Evolutionary conservation across 1,140 invertebrate species (phyloP).

Genomic region (Phortica variegata): DNA sequence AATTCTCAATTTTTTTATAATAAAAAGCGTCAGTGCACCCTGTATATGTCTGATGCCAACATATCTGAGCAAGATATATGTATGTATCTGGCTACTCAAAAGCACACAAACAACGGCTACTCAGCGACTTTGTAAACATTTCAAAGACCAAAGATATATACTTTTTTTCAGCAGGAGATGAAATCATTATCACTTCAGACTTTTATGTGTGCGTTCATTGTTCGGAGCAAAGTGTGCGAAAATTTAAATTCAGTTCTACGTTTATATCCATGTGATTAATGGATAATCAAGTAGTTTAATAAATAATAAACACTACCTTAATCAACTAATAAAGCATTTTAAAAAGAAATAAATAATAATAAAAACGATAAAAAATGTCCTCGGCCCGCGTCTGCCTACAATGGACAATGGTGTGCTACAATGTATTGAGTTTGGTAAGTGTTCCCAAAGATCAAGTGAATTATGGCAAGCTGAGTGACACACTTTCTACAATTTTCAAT

Average conservation of each 20-base stretch:
- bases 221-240: slow-evolving; percentile 11
- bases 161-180: slow-evolving; percentile 13
- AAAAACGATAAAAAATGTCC: slow-evolving; percentile 18
- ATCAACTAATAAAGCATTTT: not conserved
- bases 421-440: slow-evolving; percentile 39
- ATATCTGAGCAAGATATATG: no score
- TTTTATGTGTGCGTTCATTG: slow-evolving; percentile 28
- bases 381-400: slow-evolving; percentile 40
- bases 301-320: no score
- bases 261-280: no score
- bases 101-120: no score
- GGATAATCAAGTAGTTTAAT: no score
- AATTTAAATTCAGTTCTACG: no score
- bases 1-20: no score
- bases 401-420: slow-evolving; percentile 39
- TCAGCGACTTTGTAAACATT: slow-evolving; percentile 50
- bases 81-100: no score
- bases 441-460: not conserved
- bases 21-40: slow-evolving; percentile 1
- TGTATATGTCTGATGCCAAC: no score
- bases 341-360: not conserved
- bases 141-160: slow-evolving; percentile 20
- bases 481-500: no score
- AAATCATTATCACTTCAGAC: slow-evolving; percentile 41
- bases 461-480: no score